Conservation (phyloP, 2,113 vertebrate species). For the Solea senegalensis region DNA sequence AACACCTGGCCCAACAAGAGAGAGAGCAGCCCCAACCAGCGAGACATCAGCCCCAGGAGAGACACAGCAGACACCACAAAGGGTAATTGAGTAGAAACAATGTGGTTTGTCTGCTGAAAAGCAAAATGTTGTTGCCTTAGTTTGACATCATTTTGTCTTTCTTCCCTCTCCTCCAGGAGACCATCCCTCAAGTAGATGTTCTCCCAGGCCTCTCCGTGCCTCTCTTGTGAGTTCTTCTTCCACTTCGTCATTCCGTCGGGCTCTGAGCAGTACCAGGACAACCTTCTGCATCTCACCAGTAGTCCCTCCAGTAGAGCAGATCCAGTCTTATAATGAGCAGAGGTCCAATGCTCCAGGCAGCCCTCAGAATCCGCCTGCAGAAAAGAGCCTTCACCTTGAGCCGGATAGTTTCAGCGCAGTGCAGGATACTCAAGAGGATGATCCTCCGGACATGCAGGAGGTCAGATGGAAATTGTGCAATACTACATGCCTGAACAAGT, state of each 20-base stretch:
- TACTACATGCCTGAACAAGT: too few relatives aligned
- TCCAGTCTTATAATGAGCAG: slow-evolving; percentile 69
- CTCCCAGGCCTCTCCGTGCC: slow-evolving; percentile 79
- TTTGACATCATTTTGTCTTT: neutral
- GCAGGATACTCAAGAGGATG: slow-evolving; percentile 77
- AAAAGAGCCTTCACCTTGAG: slow-evolving; percentile 70
- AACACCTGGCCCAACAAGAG: slow-evolving; percentile 91
- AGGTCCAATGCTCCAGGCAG: slow-evolving; percentile 66
- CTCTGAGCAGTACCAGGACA: slow-evolving; percentile 79
- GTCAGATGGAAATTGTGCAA: slow-evolving; percentile 69
- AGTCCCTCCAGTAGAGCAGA: slow-evolving; percentile 61
- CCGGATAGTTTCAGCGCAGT: slow-evolving; percentile 70
- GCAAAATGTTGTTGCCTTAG: neutral
- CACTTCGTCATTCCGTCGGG: slow-evolving; percentile 76
- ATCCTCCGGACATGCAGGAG: slow-evolving; percentile 89
- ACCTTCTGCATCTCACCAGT: slow-evolving; percentile 68
- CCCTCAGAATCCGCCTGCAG: slow-evolving; percentile 60
- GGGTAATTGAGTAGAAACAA: slow-evolving; percentile 28
- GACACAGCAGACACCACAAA: slow-evolving; percentile 72
- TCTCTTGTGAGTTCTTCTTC: slow-evolving; percentile 78
- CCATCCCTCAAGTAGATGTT: slow-evolving; percentile 46
- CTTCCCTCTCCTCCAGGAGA: slow-evolving; percentile 50
- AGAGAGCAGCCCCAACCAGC: slow-evolving; percentile 65
- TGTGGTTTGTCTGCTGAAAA: slow-evolving; percentile 2
- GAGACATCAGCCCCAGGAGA: slow-evolving; percentile 75